Percentiles rank a stretch among this genome's conserved stretches.
phyloP scores from a whole-genome alignment of 2,888 invertebrate species.

The Anarsia innoxiella region DNA sequence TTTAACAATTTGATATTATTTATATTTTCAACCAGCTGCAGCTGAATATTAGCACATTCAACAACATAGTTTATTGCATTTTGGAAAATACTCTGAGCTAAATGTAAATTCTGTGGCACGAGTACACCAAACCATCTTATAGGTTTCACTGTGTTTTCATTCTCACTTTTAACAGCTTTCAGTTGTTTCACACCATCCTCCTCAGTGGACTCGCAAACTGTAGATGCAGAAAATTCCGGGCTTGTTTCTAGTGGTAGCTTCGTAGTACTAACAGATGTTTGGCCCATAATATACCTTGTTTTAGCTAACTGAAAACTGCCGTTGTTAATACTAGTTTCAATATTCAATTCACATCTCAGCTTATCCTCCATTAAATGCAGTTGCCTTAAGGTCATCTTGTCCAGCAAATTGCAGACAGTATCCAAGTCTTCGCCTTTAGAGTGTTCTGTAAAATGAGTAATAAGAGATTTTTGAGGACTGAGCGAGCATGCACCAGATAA shows the following conservation, averaged over 20 bases:
- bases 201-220: slow-evolving; percentile 46
- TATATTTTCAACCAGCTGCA: slow-evolving; percentile 64
- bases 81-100: slow-evolving; percentile 83
- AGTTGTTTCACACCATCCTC: slow-evolving; percentile 55
- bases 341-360: slow-evolving; percentile 78
- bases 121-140: slow-evolving; percentile 91
- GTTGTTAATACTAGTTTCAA: slow-evolving; percentile 80
- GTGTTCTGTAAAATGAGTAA: too few relatives aligned
- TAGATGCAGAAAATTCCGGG: slow-evolving; percentile 55
- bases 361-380: slow-evolving; percentile 84
- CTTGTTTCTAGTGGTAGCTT: slow-evolving; percentile 82
- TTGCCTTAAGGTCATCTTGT: slow-evolving; percentile 80
- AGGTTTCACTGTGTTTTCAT: slow-evolving; percentile 71
- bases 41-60: slow-evolving; percentile 81
- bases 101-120: slow-evolving; percentile 85
- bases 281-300: slow-evolving; percentile 84
- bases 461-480: too few relatives aligned
- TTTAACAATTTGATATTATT: slow-evolving; percentile 41
- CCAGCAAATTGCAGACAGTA: slow-evolving; percentile 76
- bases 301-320: slow-evolving; percentile 86
- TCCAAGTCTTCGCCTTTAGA: slow-evolving; percentile 24
- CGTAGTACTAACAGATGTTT: slow-evolving; percentile 79
- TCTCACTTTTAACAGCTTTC: slow-evolving; percentile 13
- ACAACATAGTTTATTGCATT: slow-evolving; percentile 79
- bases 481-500: too few relatives aligned